phyloP scores from a whole-genome alignment of 1,140 invertebrate genomes.

The Cataglyphis hispanica region DNA sequence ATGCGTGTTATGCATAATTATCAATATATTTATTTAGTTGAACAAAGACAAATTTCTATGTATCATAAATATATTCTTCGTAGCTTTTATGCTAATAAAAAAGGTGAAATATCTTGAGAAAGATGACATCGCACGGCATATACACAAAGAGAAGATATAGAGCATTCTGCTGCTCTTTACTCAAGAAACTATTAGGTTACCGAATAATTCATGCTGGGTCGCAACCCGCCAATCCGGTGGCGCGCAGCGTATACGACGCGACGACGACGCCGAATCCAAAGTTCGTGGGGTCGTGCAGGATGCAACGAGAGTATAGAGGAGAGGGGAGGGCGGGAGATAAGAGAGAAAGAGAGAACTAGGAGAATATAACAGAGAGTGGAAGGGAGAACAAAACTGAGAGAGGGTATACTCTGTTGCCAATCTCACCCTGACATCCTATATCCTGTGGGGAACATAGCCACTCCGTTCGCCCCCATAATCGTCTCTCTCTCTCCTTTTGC shows the following conservation, averaged over 20 bases:
- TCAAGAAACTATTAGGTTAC: constrained; percentile 76
- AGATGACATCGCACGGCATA: constrained; percentile 15
- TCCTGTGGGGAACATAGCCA: constrained; percentile 71
- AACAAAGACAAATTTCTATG: not conserved
- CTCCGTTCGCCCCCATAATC: constrained; percentile 76
- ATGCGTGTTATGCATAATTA: not conserved
- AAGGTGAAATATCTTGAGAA: constrained; percentile 24
- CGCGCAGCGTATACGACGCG: constrained; percentile 63
- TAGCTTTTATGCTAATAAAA: not conserved
- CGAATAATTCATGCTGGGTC: constrained; percentile 78
- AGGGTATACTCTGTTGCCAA: constrained; percentile 76
- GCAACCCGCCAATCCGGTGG: constrained; percentile 73
- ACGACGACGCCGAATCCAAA: constrained; percentile 66
- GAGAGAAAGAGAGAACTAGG: not conserved
- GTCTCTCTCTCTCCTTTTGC: constrained; percentile 73
- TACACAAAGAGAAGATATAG: constrained; percentile 67
- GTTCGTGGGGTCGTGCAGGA: constrained; percentile 70
- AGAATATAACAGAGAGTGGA: constrained; percentile 50
- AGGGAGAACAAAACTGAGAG: constrained; percentile 64
- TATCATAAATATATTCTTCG: not conserved
- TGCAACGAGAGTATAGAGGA: constrained; percentile 59
- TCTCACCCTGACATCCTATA: constrained; percentile 77
- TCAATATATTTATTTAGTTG: not conserved
- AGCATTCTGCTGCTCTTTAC: constrained; percentile 73
- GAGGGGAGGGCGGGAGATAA: constrained; percentile 17